Conservation (phyloP, 1,140 invertebrate species). For the Globodera rostochiensis region DNA sequence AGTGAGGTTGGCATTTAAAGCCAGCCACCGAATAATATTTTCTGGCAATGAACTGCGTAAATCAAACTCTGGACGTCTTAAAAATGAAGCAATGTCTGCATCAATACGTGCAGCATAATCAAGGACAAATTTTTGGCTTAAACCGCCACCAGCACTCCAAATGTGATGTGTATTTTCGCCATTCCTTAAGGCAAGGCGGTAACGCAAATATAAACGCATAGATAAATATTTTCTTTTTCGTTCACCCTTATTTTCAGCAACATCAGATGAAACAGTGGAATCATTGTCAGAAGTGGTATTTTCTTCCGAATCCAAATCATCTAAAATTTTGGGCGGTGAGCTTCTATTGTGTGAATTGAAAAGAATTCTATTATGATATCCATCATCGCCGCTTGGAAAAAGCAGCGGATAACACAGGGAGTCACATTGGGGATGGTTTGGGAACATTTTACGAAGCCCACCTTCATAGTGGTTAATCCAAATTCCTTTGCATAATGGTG, state of each 20-base stretch:
- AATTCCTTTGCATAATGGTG: not conserved
- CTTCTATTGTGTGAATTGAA: not conserved
- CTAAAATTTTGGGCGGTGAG: not conserved
- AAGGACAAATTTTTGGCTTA: slow-evolving; percentile 1
- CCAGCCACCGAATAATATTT: not conserved
- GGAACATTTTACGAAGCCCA: not conserved
- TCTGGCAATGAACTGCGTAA: not conserved
- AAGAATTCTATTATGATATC: not conserved
- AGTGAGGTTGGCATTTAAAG: not conserved
- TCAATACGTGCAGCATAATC: not conserved
- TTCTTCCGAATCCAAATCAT: not conserved
- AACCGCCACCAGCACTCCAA: not conserved
- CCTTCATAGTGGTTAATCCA: not conserved
- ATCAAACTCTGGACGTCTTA: not conserved
- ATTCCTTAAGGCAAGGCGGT: not conserved
- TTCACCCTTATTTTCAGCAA: not conserved
- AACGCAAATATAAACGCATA: not conserved
- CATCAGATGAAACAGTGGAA: not conserved
- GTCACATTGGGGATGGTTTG: not conserved
- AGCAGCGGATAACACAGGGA: not conserved
- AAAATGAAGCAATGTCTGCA: not conserved
- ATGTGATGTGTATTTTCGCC: no score
- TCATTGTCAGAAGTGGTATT: not conserved
- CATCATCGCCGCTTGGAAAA: slow-evolving; percentile 7
- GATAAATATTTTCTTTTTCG: not conserved